Base-by-base conservation (phyloP, 2,113 vertebrate genomes). In the Antigone vipio region DNA sequence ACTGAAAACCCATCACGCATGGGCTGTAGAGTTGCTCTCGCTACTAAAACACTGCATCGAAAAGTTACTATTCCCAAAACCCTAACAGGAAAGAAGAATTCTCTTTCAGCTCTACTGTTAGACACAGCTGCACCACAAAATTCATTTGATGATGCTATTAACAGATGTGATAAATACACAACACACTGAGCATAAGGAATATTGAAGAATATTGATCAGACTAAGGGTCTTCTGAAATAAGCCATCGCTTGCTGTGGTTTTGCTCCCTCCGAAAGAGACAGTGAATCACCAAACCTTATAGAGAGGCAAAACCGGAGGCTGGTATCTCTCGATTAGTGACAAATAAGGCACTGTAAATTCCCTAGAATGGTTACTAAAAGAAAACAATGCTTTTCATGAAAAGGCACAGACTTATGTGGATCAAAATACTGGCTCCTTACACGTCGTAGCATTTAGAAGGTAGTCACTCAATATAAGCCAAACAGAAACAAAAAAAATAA, bases 11-110 rank as follows among this genome's bases (percentile, higher is more conserved):
- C 23, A 13, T 15, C 66, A 9, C 29, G 42, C 34, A 8, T 1
- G 7, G 3, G 50, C 30, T 26, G 3, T 5, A 11, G 56, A 32
- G 64, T 0, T 32, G 3, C 5, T 11, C 19, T 34, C 47, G 11
- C 0, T 2, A 35, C 12, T 7, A 24, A 50, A 74, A 59, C 0
- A 0, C 12, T 45, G 27, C 32, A 60, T 30, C 29, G 34, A 1
- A 8, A 68, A 66, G 22, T 20, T 38, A 4, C 32, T 20, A 2
- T 27, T 53, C 44, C 50, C 83, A 14, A 94, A 35, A 84, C 11
- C 24, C 75, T 34, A 5, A 8, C 16, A 49, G 23, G 26, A 45
- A 53, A 34, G 21, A 44, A 4, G 29, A 27, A 58, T 3, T 45
- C 13, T 4, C 66, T 68, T 44, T 68, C 71, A 27, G n/a, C 68